phyloP scores from a whole-genome alignment of 2,797 vertebrate genomes.

The Pseudochirops cupreus region DNA sequence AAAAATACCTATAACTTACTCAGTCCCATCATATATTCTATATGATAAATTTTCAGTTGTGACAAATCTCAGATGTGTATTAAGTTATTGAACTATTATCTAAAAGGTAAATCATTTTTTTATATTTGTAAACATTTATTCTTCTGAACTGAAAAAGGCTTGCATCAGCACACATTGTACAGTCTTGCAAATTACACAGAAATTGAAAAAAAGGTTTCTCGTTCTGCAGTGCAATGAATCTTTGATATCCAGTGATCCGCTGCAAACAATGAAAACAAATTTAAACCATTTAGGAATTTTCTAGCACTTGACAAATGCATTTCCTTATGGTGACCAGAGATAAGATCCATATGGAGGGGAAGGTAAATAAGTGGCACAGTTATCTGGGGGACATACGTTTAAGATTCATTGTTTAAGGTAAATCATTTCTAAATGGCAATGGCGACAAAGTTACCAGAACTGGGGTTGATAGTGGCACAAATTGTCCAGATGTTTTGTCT shows the following conservation, averaged over 20 bases:
- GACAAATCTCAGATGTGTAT: slow-evolving; percentile 6
- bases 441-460: slow-evolving; percentile 18
- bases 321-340: slow-evolving; percentile 83
- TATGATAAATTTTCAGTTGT: not conserved
- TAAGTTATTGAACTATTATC: not conserved
- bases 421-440: slow-evolving; percentile 25
- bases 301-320: slow-evolving; percentile 87
- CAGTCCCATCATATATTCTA: not conserved
- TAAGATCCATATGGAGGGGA: slow-evolving; percentile 81
- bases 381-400: slow-evolving; percentile 76
- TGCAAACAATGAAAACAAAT: slow-evolving; percentile 87
- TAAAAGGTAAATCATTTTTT: slow-evolving; percentile 50
- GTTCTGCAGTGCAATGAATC: slow-evolving; percentile 91
- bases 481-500: slow-evolving; percentile 1
- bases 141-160: slow-evolving; percentile 92
- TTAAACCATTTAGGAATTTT: slow-evolving; percentile 91
- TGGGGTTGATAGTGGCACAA: not conserved
- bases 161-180: slow-evolving; percentile 93
- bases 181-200: slow-evolving; percentile 91
- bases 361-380: slow-evolving; percentile 71
- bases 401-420: slow-evolving; percentile 66
- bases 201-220: slow-evolving; percentile 87
- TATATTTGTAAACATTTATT: slow-evolving; percentile 98
- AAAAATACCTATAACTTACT: not conserved
- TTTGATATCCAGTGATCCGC: slow-evolving; percentile 90